Percentiles rank a stretch among this genome's conserved stretches.
phyloP scores from a whole-genome alignment of 1,140 invertebrate genomes.

The Pogonognathellus flavescens region DNA sequence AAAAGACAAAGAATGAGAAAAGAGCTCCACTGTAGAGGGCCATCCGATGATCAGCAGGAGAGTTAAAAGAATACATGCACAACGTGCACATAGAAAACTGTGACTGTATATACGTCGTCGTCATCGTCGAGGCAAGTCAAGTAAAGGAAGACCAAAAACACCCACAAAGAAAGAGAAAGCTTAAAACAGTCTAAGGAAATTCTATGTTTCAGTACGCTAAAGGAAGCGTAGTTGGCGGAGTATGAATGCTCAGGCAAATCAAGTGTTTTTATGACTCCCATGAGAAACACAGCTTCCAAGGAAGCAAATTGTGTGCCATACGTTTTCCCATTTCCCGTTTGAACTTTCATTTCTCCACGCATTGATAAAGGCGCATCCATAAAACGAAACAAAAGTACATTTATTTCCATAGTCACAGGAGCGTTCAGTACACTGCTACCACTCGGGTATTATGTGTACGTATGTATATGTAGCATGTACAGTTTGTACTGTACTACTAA shows the following conservation, averaged over 20 bases:
- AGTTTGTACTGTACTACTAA: too few species aligned
- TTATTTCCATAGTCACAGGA: conserved; percentile 59
- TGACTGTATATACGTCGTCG: too few species aligned
- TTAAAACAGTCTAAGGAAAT: conserved; percentile 13
- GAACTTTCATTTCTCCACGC: conserved; percentile 64
- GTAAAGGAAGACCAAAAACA: conserved; percentile 3
- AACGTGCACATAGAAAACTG: too few species aligned
- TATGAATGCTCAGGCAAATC: conserved; percentile 67
- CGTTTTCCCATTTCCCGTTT: conserved; percentile 64
- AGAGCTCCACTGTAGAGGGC: conserved; percentile 23
- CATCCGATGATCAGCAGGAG: conserved; percentile 47
- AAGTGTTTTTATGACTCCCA: conserved; percentile 67
- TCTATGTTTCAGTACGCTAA: background rate
- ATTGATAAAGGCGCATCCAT: conserved; percentile 65
- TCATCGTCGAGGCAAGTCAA: background rate
- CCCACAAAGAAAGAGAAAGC: conserved; percentile 11
- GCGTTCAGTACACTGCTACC: background rate
- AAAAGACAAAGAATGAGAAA: conserved; percentile 43
- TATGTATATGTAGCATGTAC: too few species aligned
- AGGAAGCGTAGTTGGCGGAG: conserved; percentile 16
- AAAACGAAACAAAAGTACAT: conserved; percentile 64
- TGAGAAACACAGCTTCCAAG: conserved; percentile 60
- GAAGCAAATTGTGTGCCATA: conserved; percentile 67
- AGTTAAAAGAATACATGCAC: background rate
- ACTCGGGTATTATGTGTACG: background rate